Base-by-base conservation (phyloP, 2,888 invertebrate genomes). In the Cryptocephalus moraei region DNA sequence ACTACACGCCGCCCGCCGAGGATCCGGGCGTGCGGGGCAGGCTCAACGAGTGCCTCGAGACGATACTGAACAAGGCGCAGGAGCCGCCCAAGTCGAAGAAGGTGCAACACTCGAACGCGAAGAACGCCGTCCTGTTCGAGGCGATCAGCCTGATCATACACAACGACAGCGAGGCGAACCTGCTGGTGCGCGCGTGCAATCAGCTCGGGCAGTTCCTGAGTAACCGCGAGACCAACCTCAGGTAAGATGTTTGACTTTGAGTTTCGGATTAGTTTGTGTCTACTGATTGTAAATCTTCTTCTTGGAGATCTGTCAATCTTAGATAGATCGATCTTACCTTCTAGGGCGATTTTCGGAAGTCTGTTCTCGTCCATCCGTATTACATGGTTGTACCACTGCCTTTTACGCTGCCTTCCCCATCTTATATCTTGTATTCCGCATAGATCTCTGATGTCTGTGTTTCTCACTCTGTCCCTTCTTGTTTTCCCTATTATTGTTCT, bases 11-110 rank as follows among this genome's bases (percentile, higher is more conserved):
- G 13, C 96, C 97, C 74, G 77, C 81, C 59, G 94, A 95, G 66
- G 97, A 99, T 75, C 93, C 97, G 41, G 95, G 95, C 33, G 94
- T 99, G 2, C 81, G 94, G 55, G 94, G 95, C 11, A 82, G 97
- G 53, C 77, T 99, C 40, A 93, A 96, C 63, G 99, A 99, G 75
- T 99, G 97, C 64, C 75, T 99, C 62, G 99, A 97, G 73, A 95
- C 95, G 13, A 96, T 97, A 66, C 78, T 97, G 62, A 96, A 96
- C 71, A 97, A 96, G 76, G 97, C 97, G 13, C 96, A 97, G 73
- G 99, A 99, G 73, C 96, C 97, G 56, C 97, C 97, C 32, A 96
- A 96, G 73, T 99, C 97, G 43, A 99, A 99, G 75, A 99, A 99
- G 75, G 97, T 99, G 32, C 99, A 99, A 75, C 99, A 99, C 74